These are phyloP conservation scores for Yponomeuta plumbellus DNA, from an alignment of 2,888 invertebrate species.

Conservation along the genomic window DNA sequence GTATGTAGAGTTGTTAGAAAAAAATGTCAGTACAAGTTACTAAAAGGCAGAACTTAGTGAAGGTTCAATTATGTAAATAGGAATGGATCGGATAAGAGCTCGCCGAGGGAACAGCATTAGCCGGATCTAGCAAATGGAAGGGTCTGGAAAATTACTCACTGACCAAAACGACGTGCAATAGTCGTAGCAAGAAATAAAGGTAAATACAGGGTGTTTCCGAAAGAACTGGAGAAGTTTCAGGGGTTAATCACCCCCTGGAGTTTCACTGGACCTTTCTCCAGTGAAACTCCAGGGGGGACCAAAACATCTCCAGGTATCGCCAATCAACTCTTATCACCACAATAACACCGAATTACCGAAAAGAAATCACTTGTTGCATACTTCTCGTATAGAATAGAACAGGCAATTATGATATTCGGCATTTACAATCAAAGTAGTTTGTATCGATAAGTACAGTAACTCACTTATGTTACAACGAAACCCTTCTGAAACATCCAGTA, in stretches of 20 bases:
- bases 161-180: constrained; percentile 7
- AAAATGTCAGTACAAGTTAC: background rate
- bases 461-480: too few relatives aligned
- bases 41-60: background rate
- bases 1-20: background rate
- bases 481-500: too few relatives aligned
- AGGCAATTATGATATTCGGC: too few relatives aligned
- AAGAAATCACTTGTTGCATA: too few relatives aligned
- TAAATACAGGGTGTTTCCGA: background rate
- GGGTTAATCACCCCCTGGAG: background rate
- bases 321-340: too few relatives aligned
- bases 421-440: too few relatives aligned
- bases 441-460: too few relatives aligned
- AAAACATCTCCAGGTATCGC: too few relatives aligned
- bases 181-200: background rate
- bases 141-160: constrained; percentile 13
- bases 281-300: too few relatives aligned
- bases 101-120: constrained; percentile 5
- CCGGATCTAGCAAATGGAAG: constrained; percentile 15
- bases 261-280: too few relatives aligned
- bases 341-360: too few relatives aligned
- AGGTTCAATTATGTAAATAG: constrained; percentile 2
- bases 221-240: background rate
- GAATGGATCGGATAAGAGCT: constrained; percentile 1
- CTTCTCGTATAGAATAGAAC: too few relatives aligned